Conservation (phyloP, 2,888 invertebrate genomes). For the Agrochola macilenta region DNA sequence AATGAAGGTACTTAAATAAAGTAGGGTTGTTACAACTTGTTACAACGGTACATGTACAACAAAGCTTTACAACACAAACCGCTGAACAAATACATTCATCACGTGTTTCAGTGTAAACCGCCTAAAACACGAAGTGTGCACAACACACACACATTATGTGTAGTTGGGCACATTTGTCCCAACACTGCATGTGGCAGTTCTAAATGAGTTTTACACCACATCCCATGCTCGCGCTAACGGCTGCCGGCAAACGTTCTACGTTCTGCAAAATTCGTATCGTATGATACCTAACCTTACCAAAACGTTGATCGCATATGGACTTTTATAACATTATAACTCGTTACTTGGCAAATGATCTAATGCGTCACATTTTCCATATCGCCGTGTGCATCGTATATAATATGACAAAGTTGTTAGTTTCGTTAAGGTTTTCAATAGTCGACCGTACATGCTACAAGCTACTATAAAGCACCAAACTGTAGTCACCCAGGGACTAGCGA, state of each 20-base stretch:
- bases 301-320: not conserved
- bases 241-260: conserved; percentile 21
- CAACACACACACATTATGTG: conserved; percentile 38
- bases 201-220: conserved; percentile 67
- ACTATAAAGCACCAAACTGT: not conserved
- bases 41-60: conserved; percentile 26
- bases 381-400: not conserved
- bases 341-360: not conserved
- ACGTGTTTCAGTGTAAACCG: conserved; percentile 42
- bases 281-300: not conserved
- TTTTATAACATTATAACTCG: not conserved
- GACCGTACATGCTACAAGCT: not conserved
- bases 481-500: not conserved
- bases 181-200: conserved; percentile 65
- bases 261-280: not conserved
- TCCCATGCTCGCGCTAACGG: conserved; percentile 4
- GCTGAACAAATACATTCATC: conserved; percentile 54
- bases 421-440: not conserved
- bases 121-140: conserved; percentile 40
- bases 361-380: not conserved
- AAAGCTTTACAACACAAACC: conserved; percentile 43
- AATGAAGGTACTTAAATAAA: conserved; percentile 41
- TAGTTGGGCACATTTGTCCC: conserved; percentile 59
- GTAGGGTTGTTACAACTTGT: conserved; percentile 32
- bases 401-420: not conserved